phyloP scores from a whole-genome alignment of 2,797 vertebrate species.

The Amniataba percoides region DNA sequence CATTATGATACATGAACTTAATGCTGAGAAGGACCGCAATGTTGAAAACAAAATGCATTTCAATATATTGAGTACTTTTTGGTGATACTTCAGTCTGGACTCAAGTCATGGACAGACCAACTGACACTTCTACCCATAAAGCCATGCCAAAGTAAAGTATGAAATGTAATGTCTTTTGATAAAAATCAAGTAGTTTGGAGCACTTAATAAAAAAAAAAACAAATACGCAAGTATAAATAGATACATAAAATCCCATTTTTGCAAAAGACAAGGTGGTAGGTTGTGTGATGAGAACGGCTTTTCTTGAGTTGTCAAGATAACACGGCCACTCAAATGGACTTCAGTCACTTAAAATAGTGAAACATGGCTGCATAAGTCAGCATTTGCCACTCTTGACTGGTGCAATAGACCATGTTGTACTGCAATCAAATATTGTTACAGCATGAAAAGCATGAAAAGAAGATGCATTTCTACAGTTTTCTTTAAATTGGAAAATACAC shows the following conservation, averaged over 20 bases:
- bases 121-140: not conserved
- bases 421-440: not conserved
- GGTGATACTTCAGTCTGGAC: not conserved
- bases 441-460: constrained; percentile 4
- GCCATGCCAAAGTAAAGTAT: not conserved
- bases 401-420: not conserved
- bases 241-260: constrained; percentile 3
- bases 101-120: not conserved
- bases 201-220: not conserved
- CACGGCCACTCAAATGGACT: not conserved
- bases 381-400: not conserved
- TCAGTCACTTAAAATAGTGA: not conserved
- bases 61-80: not conserved
- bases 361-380: not conserved
- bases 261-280: constrained; percentile 7
- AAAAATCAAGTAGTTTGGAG: constrained; percentile 11
- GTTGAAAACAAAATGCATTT: not conserved
- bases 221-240: constrained; percentile 10
- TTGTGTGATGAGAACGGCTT: constrained; percentile 5
- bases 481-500: not conserved
- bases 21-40: not conserved
- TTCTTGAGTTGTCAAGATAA: not conserved
- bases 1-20: not conserved
- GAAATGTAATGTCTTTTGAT: constrained; percentile 6
- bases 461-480: not conserved